A percentile compares a stretch with the other conserved stretches of the same genome.
phyloP scores from a whole-genome alignment of 2,797 vertebrate species.

The Bufotes viridis region DNA sequence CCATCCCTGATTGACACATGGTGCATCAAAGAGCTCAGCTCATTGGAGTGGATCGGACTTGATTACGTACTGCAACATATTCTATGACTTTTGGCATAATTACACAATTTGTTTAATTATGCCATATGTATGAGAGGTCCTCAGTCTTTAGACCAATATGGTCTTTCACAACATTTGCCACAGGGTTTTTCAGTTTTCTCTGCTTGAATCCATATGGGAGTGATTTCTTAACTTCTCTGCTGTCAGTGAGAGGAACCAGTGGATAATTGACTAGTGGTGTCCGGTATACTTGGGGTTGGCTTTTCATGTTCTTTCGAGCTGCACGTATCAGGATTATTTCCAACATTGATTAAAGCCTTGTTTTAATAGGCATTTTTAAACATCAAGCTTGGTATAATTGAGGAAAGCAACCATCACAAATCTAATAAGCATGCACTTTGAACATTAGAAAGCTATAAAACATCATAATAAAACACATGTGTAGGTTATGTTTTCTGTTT shows the following conservation, averaged over 20 bases:
- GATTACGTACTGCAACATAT: constrained; percentile 15
- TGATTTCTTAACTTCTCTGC: neutral
- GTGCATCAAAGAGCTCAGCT: neutral
- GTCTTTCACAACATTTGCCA: constrained; percentile 28
- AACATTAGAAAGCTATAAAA: constrained; percentile 52
- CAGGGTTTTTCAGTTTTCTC: neutral
- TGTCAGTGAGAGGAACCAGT: neutral
- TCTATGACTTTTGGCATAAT: neutral
- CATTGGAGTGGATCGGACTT: neutral
- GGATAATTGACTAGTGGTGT: neutral
- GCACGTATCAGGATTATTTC: constrained; percentile 27
- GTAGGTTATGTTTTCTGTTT: constrained; percentile 31
- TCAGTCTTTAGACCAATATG: constrained; percentile 17
- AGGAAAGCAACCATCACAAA: constrained; percentile 31
- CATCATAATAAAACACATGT: constrained; percentile 47
- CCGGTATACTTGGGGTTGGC: neutral
- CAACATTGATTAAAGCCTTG: constrained; percentile 46
- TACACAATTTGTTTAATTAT: neutral
- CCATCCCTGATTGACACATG: neutral
- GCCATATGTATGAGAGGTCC: neutral
- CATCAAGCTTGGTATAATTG: constrained; percentile 36
- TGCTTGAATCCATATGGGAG: constrained; percentile 2
- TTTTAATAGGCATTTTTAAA: constrained; percentile 42
- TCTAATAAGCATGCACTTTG: constrained; percentile 44
- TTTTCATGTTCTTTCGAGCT: constrained; percentile 26